Conservation (phyloP, 2,113 vertebrate genomes). For the Tenebrosternarchus preto region DNA sequence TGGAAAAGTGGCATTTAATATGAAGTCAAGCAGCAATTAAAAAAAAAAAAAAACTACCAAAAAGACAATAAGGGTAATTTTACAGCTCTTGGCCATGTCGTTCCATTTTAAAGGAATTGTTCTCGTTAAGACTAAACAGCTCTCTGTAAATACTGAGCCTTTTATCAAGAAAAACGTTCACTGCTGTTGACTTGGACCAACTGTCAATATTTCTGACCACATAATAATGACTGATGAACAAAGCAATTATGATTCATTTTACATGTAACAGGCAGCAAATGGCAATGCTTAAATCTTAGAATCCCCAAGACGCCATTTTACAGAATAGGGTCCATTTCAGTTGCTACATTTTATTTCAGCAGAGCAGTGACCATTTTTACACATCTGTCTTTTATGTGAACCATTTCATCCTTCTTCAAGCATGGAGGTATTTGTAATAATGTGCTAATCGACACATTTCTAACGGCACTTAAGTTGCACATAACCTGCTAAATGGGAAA, state of each 20-base stretch:
- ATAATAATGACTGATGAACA: constrained; percentile 35
- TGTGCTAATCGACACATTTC: neutral
- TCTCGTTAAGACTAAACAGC: constrained; percentile 35
- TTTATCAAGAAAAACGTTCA: constrained; percentile 41
- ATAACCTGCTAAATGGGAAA: constrained; percentile 19
- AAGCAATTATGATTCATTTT: constrained; percentile 37
- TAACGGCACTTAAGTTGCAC: neutral
- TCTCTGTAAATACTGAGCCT: constrained; percentile 36
- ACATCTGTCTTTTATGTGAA: constrained; percentile 38
- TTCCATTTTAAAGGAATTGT: constrained; percentile 37
- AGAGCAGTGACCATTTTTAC: neutral
- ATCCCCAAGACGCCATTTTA: constrained; percentile 19
- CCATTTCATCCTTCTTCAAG: constrained; percentile 26
- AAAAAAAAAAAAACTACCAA: neutral
- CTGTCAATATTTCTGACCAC: constrained; percentile 20
- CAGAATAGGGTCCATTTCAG: constrained; percentile 27
- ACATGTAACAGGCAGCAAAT: constrained; percentile 29
- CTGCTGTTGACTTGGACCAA: constrained; percentile 35
- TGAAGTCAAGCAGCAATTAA: constrained; percentile 27
- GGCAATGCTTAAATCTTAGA: constrained; percentile 22
- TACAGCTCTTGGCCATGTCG: constrained; percentile 18
- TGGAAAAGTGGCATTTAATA: constrained; percentile 32
- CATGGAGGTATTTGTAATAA: constrained; percentile 24
- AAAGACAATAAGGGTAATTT: constrained; percentile 46
- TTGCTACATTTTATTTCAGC: constrained; percentile 4